Conservation (phyloP, 2,888 invertebrate species). For the Tetanocera ferruginea region DNA sequence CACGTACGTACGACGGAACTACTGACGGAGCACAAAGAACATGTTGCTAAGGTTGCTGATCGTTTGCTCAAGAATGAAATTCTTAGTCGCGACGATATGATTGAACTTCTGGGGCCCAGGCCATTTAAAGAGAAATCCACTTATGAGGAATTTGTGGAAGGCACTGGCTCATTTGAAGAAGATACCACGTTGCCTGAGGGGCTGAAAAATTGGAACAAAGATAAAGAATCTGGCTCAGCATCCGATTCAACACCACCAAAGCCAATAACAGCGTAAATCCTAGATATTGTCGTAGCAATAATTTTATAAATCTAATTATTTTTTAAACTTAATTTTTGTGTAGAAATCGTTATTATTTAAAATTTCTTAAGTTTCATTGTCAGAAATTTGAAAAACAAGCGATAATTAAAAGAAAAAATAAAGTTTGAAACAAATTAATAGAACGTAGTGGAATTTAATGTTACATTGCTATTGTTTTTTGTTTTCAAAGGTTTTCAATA, state of each 20-base stretch:
- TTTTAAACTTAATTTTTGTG: neutral
- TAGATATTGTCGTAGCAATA: neutral
- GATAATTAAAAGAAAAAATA: slow-evolving; percentile 18
- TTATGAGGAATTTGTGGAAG: slow-evolving; percentile 99
- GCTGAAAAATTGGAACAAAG: slow-evolving; percentile 94
- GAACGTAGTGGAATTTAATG: neutral
- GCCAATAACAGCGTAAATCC: slow-evolving; percentile 53
- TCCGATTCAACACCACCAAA: slow-evolving; percentile 55
- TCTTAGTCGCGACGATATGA: slow-evolving; percentile 96
- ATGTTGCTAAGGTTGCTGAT: slow-evolving; percentile 90
- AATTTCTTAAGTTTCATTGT: neutral
- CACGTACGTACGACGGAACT: slow-evolving; percentile 85
- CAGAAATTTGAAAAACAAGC: neutral
- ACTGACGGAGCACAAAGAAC: slow-evolving; percentile 82
- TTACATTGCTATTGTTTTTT: neutral
- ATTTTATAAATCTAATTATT: neutral
- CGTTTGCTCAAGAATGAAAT: slow-evolving; percentile 94
- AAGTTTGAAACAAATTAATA: slow-evolving; percentile 18
- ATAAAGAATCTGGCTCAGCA: slow-evolving; percentile 66
- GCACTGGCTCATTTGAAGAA: slow-evolving; percentile 97
- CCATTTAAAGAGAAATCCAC: slow-evolving; percentile 99
- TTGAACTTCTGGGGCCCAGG: slow-evolving; percentile 91
- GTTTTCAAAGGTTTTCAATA: no score
- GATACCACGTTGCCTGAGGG: slow-evolving; percentile 95
- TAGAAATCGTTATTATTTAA: neutral